A percentile compares a stretch with the other conserved stretches of the same genome.
These are phyloP conservation scores for Buceros bicornis DNA, from an alignment of 2,797 vertebrate genomes.

Conservation along the genomic window DNA sequence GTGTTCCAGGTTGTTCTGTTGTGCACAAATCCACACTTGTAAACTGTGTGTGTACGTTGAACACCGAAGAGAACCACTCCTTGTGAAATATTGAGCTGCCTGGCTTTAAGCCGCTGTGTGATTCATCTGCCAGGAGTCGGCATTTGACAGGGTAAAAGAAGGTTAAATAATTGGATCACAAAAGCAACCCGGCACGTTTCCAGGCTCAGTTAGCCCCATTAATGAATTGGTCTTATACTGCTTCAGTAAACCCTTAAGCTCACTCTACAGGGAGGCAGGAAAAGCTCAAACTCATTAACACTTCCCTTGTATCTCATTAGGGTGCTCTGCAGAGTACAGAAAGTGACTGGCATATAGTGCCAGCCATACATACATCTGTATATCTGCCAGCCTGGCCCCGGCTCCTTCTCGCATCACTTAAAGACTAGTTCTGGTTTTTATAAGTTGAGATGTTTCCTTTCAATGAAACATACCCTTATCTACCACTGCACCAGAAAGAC, in stretches of 20 bases:
- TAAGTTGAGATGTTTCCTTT: background rate
- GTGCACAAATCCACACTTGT: background rate
- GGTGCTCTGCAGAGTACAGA: background rate
- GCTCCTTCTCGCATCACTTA: background rate
- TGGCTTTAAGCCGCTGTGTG: background rate
- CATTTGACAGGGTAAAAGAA: background rate
- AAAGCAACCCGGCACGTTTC: background rate
- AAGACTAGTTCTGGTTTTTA: background rate
- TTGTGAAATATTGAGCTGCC: background rate
- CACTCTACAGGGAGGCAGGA: background rate
- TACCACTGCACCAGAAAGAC: background rate
- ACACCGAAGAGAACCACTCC: background rate
- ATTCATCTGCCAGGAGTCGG: background rate
- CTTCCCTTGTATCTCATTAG: background rate
- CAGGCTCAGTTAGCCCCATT: background rate
- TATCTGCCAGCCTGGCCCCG: background rate
- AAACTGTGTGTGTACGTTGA: rapidly evolving
- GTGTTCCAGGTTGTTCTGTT: background rate
- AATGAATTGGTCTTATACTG: background rate
- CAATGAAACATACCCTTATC: background rate
- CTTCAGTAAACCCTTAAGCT: constrained; percentile 10
- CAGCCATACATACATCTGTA: background rate
- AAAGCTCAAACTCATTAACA: background rate
- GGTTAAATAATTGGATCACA: background rate
- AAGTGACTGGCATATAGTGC: background rate